Percentiles rank a stretch among this genome's conserved stretches.
Evolutionary conservation across 2,113 vertebrate genomes (phyloP).

Genomic region (Hemicordylus capensis): DNA sequence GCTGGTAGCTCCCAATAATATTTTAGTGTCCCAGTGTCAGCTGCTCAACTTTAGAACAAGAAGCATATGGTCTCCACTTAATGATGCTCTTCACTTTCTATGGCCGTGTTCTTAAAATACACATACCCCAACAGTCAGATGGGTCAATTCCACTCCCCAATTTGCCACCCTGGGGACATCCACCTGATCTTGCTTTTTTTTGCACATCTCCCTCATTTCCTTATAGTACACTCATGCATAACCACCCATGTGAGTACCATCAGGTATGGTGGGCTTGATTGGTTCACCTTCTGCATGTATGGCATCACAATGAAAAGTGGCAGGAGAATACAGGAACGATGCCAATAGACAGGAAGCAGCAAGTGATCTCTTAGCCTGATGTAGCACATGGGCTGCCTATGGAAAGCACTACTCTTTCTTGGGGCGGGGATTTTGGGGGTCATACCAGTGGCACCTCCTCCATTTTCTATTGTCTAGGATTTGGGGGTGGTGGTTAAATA

Average conservation of each 20-base stretch:
- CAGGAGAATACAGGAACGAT: background rate
- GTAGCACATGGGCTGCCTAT: too few species aligned
- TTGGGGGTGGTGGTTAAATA: too few species aligned
- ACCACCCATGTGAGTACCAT: background rate
- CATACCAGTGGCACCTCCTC: too few species aligned
- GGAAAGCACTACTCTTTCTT: too few species aligned
- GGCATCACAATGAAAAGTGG: background rate
- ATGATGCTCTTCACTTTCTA: background rate
- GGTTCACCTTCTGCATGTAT: background rate
- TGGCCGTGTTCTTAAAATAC: background rate
- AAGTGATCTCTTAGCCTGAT: background rate
- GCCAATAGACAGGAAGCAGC: background rate
- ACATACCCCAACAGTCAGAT: background rate
- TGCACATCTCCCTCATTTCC: background rate
- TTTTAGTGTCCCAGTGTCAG: background rate
- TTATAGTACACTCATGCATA: background rate
- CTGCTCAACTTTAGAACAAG: background rate
- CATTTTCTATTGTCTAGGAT: too few species aligned
- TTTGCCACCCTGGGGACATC: background rate
- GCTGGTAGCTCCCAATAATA: background rate
- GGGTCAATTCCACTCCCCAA: background rate
- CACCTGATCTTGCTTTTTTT: too few species aligned
- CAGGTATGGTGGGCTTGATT: background rate
- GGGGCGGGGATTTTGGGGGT: too few species aligned
- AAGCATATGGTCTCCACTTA: background rate